Percentiles rank a stretch among this genome's conserved stretches.
Evolutionary conservation across 2,888 invertebrate species (phyloP).

Genomic region (Dichetophora obliterata): DNA sequence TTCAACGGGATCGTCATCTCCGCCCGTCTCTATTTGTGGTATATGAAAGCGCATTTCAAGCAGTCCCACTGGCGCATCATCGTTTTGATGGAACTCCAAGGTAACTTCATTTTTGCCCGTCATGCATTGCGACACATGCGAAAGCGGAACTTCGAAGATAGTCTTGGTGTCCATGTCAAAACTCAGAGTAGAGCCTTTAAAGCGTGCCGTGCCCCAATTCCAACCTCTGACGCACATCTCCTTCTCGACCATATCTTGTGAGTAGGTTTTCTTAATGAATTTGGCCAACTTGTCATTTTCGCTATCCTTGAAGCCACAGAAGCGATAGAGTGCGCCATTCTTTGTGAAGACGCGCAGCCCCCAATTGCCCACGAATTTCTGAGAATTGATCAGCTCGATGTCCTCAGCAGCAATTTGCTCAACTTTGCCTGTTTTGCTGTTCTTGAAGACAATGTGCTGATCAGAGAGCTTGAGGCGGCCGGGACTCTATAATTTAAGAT

Average conservation of each 20-base stretch:
- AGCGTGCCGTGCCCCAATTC: slow-evolving; percentile 99
- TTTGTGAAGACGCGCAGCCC: slow-evolving; percentile 91
- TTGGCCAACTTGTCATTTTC: slow-evolving; percentile 94
- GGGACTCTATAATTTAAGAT: slow-evolving; percentile 76
- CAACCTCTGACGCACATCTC: slow-evolving; percentile 96
- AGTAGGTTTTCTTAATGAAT: slow-evolving; percentile 87
- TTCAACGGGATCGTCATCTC: slow-evolving; percentile 94
- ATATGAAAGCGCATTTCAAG: slow-evolving; percentile 99
- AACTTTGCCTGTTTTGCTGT: slow-evolving; percentile 95
- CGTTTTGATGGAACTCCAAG: slow-evolving; percentile 98
- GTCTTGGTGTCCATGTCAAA: slow-evolving; percentile 87
- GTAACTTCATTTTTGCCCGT: slow-evolving; percentile 99
- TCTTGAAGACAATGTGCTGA: slow-evolving; percentile 91
- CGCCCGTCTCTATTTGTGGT: slow-evolving; percentile 89
- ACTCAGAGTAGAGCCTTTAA: slow-evolving; percentile 87
- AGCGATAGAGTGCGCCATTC: slow-evolving; percentile 90
- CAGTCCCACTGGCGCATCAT: slow-evolving; percentile 96
- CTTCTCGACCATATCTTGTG: slow-evolving; percentile 88
- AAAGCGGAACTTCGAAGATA: slow-evolving; percentile 96
- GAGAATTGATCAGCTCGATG: slow-evolving; percentile 92
- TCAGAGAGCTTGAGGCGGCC: slow-evolving; percentile 94
- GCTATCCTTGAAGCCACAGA: slow-evolving; percentile 92
- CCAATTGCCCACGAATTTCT: slow-evolving; percentile 91
- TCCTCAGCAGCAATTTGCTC: slow-evolving; percentile 88
- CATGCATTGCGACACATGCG: slow-evolving; percentile 95